These are phyloP conservation scores for Toxotes jaculatrix DNA, from an alignment of 2,113 vertebrate genomes.

Conservation along the genomic window DNA sequence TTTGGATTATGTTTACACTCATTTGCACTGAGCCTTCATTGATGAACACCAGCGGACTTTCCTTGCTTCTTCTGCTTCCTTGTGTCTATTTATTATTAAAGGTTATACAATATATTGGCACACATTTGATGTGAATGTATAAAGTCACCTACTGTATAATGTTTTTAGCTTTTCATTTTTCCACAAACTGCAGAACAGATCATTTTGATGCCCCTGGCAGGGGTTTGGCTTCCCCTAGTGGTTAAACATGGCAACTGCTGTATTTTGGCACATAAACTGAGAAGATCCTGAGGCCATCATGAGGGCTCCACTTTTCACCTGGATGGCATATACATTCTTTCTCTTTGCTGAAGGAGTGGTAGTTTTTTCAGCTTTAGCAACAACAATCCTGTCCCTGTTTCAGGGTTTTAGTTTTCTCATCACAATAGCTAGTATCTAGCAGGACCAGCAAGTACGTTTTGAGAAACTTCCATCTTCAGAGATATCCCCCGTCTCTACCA, in stretches of 20 bases:
- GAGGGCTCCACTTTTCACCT: background rate
- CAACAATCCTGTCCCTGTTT: background rate
- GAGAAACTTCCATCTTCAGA: background rate
- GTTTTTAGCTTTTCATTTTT: constrained; percentile 3
- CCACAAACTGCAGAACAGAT: constrained; percentile 9
- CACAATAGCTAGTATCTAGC: constrained; percentile 7
- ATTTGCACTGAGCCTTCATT: constrained; percentile 71
- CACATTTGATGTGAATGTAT: constrained; percentile 29
- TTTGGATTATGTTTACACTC: constrained; percentile 78
- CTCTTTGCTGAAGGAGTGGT: background rate
- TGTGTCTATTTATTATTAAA: constrained; percentile 61
- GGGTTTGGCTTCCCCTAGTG: constrained; percentile 38
- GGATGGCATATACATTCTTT: background rate
- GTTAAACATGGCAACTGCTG: constrained; percentile 13
- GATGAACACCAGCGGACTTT: constrained; percentile 31
- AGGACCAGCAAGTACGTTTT: background rate
- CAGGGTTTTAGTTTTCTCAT: constrained; percentile 7
- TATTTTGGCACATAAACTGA: background rate
- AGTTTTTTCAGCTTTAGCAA: background rate
- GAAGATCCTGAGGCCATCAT: background rate
- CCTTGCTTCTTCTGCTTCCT: background rate
- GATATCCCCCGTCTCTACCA: background rate
- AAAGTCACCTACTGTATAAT: background rate
- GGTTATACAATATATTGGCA: constrained; percentile 14
- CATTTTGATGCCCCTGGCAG: background rate